Evolutionary conservation across 1,140 invertebrate genomes (phyloP).

Genomic region (Leptinotarsa defecta): DNA sequence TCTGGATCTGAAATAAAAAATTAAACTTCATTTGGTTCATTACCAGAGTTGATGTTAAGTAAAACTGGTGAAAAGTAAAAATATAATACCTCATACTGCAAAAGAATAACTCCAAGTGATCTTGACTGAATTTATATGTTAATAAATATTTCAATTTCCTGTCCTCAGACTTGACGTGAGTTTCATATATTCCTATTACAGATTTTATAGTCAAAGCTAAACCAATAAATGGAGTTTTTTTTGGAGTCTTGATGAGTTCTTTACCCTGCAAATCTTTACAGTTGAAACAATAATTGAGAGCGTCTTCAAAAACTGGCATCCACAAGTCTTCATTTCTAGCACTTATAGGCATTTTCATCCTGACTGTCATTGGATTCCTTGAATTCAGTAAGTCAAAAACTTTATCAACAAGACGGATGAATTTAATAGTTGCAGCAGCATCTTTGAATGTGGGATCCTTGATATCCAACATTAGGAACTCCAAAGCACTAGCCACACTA

Average conservation of each 20-base stretch:
- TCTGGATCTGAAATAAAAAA: constrained; percentile 12
- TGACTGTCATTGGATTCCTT: constrained; percentile 31
- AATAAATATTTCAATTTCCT: constrained; percentile 30
- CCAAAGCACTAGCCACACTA: constrained; percentile 40
- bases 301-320: constrained; percentile 28
- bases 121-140: constrained; percentile 34
- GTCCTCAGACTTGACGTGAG: constrained; percentile 21
- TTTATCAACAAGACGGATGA: constrained; percentile 40
- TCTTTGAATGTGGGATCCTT: constrained; percentile 34
- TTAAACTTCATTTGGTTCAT: constrained; percentile 1
- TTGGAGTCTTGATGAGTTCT: constrained; percentile 10
- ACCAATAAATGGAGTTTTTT: constrained; percentile 31
- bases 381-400: constrained; percentile 47
- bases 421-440: constrained; percentile 35
- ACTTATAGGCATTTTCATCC: constrained; percentile 43
- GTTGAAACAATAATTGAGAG: constrained; percentile 19
- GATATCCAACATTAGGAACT: constrained; percentile 28
- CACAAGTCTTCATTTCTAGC: constrained; percentile 29
- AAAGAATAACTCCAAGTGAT: constrained; percentile 32
- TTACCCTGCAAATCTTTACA: constrained; percentile 20
- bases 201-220: constrained; percentile 23
- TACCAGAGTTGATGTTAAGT: constrained; percentile 9
- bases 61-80: not conserved
- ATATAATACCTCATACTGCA: constrained; percentile 8
- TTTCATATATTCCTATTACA: constrained; percentile 24